Conservation (phyloP, 2,888 invertebrate species). For the Lasioglossum villosulum region DNA sequence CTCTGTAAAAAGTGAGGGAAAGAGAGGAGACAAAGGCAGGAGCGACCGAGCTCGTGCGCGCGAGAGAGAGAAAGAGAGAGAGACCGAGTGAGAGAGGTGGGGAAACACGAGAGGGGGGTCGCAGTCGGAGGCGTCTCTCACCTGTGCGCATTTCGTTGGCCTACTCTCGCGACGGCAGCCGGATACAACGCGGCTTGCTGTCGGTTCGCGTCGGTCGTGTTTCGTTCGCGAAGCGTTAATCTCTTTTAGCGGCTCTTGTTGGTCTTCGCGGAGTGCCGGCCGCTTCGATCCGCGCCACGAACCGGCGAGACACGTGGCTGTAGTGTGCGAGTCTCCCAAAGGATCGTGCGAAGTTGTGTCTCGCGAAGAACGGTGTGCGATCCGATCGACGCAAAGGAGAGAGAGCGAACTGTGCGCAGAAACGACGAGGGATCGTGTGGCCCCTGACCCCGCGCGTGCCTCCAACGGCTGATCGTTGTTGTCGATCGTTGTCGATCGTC, state of each 20-base stretch:
- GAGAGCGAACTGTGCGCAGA: not conserved
- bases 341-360: no score
- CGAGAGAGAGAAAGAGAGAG: not conserved
- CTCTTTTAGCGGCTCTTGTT: not conserved
- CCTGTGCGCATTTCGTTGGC: slow-evolving; percentile 79
- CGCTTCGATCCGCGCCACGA: not conserved
- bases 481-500: not conserved
- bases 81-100: slow-evolving; percentile 5
- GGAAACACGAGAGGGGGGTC: slow-evolving; percentile 38
- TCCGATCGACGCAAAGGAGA: no score
- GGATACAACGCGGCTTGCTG: slow-evolving; percentile 64
- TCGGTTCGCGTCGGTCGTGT: slow-evolving; percentile 32
- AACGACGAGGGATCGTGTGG: not conserved
- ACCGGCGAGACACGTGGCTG: not conserved
- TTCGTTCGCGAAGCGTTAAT: not conserved
- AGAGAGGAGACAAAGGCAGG: slow-evolving; percentile 32
- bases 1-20: not conserved
- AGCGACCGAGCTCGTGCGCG: not conserved
- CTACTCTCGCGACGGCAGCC: slow-evolving; percentile 73
- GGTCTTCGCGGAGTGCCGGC: not conserved
- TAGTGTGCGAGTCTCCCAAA: no score
- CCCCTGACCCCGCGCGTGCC: not conserved
- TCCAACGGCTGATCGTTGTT: not conserved
- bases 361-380: no score
- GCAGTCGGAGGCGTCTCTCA: slow-evolving; percentile 72